Conservation (phyloP, 2,113 vertebrate species). For the Thermophis baileyi region DNA sequence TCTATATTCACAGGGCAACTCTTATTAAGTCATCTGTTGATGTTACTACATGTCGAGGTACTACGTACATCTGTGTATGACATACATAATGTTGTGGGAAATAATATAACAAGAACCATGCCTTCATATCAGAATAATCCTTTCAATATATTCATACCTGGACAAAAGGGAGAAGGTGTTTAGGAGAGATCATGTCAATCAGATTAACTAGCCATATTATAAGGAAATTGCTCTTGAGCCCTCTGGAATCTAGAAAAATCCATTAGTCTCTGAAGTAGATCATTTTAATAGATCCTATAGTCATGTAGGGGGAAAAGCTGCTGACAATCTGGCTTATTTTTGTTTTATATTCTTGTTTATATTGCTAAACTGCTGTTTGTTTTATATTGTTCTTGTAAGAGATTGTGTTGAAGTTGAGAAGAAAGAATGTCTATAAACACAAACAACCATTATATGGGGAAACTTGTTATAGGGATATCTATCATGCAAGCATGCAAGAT, state of each 20-base stretch:
- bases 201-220: not conserved
- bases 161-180: not conserved
- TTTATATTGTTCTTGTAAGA: not conserved
- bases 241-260: not conserved
- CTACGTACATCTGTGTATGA: not conserved
- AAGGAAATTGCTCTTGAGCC: not conserved
- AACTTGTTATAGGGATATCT: not conserved
- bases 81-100: not conserved
- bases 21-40: not conserved
- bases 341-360: not conserved
- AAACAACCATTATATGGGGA: not conserved
- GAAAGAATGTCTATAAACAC: not conserved
- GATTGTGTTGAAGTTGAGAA: not conserved
- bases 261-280: not conserved
- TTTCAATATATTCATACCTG: not conserved
- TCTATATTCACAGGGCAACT: not conserved
- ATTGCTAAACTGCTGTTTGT: not conserved
- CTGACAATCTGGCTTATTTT: not conserved
- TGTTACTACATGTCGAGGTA: not conserved
- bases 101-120: too few species aligned
- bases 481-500: not conserved
- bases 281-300: not conserved
- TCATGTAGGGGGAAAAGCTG: not conserved
- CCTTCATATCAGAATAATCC: not conserved
- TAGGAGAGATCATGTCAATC: not conserved